Evolutionary conservation across 2,113 vertebrate species (phyloP), one percentile per base, ranked within the genome.

Genomic region (Artemisiospiza belli): DNA sequence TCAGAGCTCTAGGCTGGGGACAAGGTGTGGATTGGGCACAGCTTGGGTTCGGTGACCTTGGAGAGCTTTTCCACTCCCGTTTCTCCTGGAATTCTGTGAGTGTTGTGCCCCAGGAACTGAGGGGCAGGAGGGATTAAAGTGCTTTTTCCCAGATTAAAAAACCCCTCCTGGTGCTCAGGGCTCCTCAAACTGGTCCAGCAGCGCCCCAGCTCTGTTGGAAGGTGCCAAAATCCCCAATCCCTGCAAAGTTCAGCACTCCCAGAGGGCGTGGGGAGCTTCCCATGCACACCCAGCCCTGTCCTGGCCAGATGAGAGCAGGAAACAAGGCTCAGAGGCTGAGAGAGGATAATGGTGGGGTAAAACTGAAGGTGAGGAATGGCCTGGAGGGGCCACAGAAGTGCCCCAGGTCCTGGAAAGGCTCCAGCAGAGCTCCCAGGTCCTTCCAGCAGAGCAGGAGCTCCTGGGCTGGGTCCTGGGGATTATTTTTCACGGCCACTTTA

Each of bases 261-360:
- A 63, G 70, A 92, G 87, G 92, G 93, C 17, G 55, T 83, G 95
- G 94, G 66, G 82, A 80, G 72, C 96, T 96, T 91, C 94, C 94
- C 95, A 79, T 44, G 86, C 91, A 97, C 96, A 86, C 73, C 94
- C 97, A 90, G 78, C 12, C 8, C 46, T 90, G 74, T 33, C 80
- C 95, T 95, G 44, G 28, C 83, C 94, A 59, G 54, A 61, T 57
- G 80, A 66, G 78, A 91, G 31, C 72, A 82, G 94, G 91, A 96
- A 94, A 91, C 25, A 83, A 90, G 16, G 83, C 89, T 33, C 59
- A 47, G 80, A 43, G 95, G 83, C 85, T 87, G 87, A 88, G 83
- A 62, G 84, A 61, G 93, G 93, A 80, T 44, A 87, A 97, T 92
- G 68, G 63, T 83, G 90, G 95, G 96, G 94, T 54, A 66, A 93